phyloP scores from a whole-genome alignment of 2,888 invertebrate species.

The Limnephilus rhombicus region DNA sequence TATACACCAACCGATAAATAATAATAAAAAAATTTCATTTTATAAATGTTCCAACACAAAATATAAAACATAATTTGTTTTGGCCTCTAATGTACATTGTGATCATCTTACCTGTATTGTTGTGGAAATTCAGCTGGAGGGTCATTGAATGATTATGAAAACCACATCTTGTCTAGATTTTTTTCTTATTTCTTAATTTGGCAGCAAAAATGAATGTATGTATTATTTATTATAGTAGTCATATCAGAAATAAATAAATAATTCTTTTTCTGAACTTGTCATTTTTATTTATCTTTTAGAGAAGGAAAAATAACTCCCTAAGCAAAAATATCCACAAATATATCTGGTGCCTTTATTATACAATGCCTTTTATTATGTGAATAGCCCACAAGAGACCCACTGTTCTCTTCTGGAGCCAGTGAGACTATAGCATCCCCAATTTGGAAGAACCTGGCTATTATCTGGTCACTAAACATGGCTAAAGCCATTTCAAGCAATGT shows the following conservation, averaged over 20 bases:
- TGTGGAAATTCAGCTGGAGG: background rate
- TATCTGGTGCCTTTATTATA: no score
- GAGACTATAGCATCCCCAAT: no score
- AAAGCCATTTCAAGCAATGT: no score
- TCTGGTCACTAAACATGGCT: no score
- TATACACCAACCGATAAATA: background rate
- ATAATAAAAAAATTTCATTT: background rate
- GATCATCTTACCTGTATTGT: background rate
- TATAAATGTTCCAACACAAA: background rate
- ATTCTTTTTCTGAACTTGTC: background rate
- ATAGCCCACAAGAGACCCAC: no score
- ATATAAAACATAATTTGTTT: background rate
- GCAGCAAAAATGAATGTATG: conserved; percentile 41
- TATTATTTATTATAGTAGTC: conserved; percentile 44
- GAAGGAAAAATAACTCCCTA: no score
- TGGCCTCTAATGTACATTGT: background rate
- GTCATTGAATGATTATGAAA: background rate
- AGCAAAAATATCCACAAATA: no score
- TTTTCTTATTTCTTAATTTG: conserved; percentile 5
- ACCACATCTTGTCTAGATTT: background rate
- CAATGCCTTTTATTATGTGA: no score
- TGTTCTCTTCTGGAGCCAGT: no score
- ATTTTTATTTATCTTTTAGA: background rate
- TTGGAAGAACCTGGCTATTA: no score
- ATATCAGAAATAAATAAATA: conserved; percentile 42